phyloP scores from a whole-genome alignment of 2,888 invertebrate genomes.

The Nephrotoma guestfalica region DNA sequence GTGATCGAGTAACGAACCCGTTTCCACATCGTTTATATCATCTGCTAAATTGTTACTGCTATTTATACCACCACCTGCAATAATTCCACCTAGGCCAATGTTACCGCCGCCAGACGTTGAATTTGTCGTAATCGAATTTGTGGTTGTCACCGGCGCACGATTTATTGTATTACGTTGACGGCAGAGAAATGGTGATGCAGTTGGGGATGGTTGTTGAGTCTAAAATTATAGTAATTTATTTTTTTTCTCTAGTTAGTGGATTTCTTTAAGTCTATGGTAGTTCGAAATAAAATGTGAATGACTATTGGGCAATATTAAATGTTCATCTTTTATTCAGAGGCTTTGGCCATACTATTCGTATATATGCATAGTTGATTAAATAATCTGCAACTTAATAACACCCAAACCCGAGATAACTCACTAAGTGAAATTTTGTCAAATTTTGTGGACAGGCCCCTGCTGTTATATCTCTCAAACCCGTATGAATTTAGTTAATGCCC shows the following conservation, averaged over 20 bases:
- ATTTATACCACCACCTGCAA: neutral
- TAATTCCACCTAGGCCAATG: neutral
- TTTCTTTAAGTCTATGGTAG: no score
- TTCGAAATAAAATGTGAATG: no score
- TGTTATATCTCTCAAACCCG: no score
- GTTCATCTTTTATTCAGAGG: no score
- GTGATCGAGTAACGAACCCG: constrained; percentile 16
- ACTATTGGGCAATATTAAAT: no score
- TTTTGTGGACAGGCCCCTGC: no score
- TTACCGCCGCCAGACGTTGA: neutral
- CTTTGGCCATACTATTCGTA: no score
- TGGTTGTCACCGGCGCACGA: constrained; percentile 28
- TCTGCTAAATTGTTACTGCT: neutral
- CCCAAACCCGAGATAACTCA: no score
- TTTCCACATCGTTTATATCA: constrained; percentile 20
- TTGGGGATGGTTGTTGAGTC: constrained; percentile 53
- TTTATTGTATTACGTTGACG: constrained; percentile 59
- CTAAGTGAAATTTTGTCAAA: no score
- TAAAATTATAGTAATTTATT: constrained; percentile 13
- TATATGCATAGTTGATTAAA: no score
- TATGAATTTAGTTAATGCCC: no score
- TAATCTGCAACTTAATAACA: no score
- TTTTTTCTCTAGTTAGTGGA: neutral
- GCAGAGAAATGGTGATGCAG: constrained; percentile 66
- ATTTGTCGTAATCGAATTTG: neutral